Evolutionary conservation across 2,113 vertebrate species (phyloP).

Genomic region (Bubalus kerabau): DNA sequence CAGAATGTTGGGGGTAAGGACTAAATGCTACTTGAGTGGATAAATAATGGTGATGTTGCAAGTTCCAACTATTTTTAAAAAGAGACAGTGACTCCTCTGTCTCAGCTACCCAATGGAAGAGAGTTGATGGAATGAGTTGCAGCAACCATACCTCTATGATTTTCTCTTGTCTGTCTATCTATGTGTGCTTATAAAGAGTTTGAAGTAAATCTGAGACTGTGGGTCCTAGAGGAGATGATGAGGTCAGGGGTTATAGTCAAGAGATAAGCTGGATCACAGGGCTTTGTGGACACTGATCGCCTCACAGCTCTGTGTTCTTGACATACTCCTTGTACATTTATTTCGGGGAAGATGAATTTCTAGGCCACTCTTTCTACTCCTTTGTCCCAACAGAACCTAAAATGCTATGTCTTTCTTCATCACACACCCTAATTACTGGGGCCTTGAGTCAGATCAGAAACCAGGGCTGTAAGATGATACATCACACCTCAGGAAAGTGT

Average conservation of each 20-base stretch:
- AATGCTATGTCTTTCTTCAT: neutral
- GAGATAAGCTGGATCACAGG: neutral
- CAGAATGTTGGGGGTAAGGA: conserved; percentile 27
- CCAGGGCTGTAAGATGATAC: neutral
- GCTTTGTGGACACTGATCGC: neutral
- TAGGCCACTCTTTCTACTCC: neutral
- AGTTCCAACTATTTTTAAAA: neutral
- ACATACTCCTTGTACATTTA: neutral
- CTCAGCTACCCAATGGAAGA: neutral
- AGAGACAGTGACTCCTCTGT: neutral
- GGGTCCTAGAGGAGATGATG: neutral
- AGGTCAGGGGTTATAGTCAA: neutral
- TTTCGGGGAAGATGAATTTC: neutral
- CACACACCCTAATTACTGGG: neutral
- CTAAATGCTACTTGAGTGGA: neutral
- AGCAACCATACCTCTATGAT: neutral
- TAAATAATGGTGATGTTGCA: neutral
- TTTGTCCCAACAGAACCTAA: neutral
- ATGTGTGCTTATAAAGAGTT: neutral
- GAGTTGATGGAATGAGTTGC: neutral
- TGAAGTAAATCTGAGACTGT: neutral
- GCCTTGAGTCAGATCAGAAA: neutral
- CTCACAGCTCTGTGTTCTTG: neutral
- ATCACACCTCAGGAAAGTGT: neutral
- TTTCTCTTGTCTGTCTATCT: neutral